Conservation (phyloP, 2,888 invertebrate genomes). For the Eretmocerus hayati region DNA sequence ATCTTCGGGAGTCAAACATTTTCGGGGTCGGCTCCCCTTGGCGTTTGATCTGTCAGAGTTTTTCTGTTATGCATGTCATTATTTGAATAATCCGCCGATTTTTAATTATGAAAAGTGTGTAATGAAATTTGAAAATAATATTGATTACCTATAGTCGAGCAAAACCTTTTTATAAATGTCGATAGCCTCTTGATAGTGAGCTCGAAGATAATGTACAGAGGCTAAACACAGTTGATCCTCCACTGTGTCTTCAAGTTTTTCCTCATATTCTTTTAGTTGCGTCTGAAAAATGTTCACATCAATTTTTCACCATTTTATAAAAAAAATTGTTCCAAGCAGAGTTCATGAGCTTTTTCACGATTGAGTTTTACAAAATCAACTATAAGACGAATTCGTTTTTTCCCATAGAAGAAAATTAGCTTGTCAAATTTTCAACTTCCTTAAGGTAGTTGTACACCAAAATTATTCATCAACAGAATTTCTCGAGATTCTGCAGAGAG, state of each 20-base stretch:
- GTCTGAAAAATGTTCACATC: slow-evolving; percentile 1
- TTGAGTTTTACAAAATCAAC: too few relatives aligned
- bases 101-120: too few relatives aligned
- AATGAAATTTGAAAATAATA: too few relatives aligned
- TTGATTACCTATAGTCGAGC: slow-evolving; percentile 74
- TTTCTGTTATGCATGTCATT: neutral
- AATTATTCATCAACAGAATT: too few relatives aligned
- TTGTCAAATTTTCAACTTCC: too few relatives aligned
- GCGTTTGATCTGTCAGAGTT: neutral
- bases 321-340: neutral
- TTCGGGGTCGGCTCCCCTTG: neutral
- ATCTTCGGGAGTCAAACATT: slow-evolving; percentile 1
- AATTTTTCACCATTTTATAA: neutral
- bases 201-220: slow-evolving; percentile 90
- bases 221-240: slow-evolving; percentile 95
- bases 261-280: slow-evolving; percentile 15
- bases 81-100: neutral
- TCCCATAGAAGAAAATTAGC: too few relatives aligned
- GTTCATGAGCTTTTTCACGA: too few relatives aligned
- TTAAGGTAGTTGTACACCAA: too few relatives aligned
- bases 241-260: slow-evolving; percentile 60
- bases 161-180: slow-evolving; percentile 94
- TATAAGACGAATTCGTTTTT: too few relatives aligned
- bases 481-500: too few relatives aligned
- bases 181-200: slow-evolving; percentile 97